Evolutionary conservation across 2,888 invertebrate species (phyloP), one percentile per base, ranked within the genome.

Genomic region (Clepsis dumicolana): DNA sequence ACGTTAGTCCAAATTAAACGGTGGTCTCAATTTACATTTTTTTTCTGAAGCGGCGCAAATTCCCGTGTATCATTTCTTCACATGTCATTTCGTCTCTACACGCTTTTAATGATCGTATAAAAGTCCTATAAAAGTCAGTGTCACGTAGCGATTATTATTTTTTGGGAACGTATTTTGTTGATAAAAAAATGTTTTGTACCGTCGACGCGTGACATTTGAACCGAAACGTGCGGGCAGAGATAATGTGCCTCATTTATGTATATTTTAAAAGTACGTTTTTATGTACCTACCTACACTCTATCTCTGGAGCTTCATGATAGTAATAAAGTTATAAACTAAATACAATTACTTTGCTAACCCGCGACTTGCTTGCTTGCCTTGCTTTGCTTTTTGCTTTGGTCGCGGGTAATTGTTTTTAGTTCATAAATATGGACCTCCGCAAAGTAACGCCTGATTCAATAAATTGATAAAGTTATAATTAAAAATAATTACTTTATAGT

Each of bases 1-100:
- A 89, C 85, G 87, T 85, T 82, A 77, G 85, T 84, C 81, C 83
- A 87, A 90, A 89, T 90, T 88, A 89, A 89, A 89, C 88, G 85
- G 84, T 84, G 85, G 84, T 85, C 62, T 66, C 54, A 53, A 64
- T 73, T 72, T 85, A 80, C 77, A 80, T 77, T 75, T 74, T 68
- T n/a, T 73, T 72, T 67, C 52, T 64, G 44, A 38, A 56, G 63
- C 57, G 16, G 5, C 25, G 52, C 8, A 32, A 67, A 68, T 52
- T 64, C 52, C 52, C 50, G 52, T 59, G 57, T 68, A 53, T 61
- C 60, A 48, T 68, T 68, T 38, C 53, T 14, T 59, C 64, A 64
- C 64, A 59, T 68, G 35, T 64, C 59, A 64, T 64, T 64, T 48
- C 29, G 48, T 64, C 29, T 64, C 24, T 27, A 25, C 21, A 41